Evolutionary conservation across 2,113 vertebrate genomes (phyloP).

Genomic region (Tetraodon nigroviridis): DNA sequence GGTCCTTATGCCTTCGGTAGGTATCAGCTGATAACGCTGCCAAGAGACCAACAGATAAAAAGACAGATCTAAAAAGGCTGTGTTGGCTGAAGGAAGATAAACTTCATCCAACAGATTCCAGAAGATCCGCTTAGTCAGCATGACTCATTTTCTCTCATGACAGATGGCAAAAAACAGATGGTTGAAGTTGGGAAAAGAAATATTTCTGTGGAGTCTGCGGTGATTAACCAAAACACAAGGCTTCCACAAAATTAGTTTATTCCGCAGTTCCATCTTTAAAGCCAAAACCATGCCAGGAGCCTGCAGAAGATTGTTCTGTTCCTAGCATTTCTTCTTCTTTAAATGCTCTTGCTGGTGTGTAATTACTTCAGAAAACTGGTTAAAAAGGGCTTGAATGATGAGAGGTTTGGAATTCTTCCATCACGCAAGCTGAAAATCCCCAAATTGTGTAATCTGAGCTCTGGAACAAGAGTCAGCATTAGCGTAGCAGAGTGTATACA

Average conservation of each 20-base stretch:
- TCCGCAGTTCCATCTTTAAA: not conserved
- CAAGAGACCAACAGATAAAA: constrained; percentile 58
- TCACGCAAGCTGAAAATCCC: constrained; percentile 24
- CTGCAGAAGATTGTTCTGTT: not conserved
- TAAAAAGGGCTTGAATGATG: not conserved
- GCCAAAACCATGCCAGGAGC: not conserved
- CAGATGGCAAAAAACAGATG: constrained; percentile 42
- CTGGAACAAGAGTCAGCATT: constrained; percentile 1
- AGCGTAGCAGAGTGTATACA: not conserved
- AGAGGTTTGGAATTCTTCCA: constrained; percentile 1
- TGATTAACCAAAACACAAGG: not conserved
- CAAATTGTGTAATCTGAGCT: constrained; percentile 25
- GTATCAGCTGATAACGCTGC: constrained; percentile 58
- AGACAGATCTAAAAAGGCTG: constrained; percentile 39
- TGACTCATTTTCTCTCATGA: constrained; percentile 47
- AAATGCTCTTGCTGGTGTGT: not conserved
- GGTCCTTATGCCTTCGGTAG: constrained; percentile 54
- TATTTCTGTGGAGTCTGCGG: constrained; percentile 3
- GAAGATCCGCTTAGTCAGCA: constrained; percentile 26
- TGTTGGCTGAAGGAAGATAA: constrained; percentile 54
- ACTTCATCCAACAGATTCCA: constrained; percentile 46
- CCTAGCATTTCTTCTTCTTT: not conserved
- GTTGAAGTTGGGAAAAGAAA: constrained; percentile 24
- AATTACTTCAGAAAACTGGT: constrained; percentile 11
- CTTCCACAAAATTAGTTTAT: constrained; percentile 7